Percentiles rank a stretch among this genome's conserved stretches.
Conservation (phyloP, 2,797 vertebrate genomes). For the Sebastes iracundus region DNA sequence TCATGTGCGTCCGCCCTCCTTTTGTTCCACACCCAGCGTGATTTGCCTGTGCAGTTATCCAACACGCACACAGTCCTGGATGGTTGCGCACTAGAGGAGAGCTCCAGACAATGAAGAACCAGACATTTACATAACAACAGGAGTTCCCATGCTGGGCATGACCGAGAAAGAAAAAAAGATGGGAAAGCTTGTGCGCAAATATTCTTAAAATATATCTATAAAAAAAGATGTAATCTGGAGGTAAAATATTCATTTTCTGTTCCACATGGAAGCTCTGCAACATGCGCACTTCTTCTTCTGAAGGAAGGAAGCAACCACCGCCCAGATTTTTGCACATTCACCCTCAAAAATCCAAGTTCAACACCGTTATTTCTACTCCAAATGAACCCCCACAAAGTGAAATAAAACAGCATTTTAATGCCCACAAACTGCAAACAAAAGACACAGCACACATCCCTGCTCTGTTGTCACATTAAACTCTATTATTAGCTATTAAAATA, state of each 20-base stretch:
- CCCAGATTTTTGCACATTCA: constrained; percentile 63
- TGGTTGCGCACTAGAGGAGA: constrained; percentile 34
- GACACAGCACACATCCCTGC: not conserved
- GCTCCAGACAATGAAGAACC: constrained; percentile 56
- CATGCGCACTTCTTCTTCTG: constrained; percentile 56
- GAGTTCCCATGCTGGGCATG: constrained; percentile 55
- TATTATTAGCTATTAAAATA: too few species aligned
- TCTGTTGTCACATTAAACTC: not conserved
- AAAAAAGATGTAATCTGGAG: not conserved
- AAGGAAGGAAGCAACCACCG: constrained; percentile 75
- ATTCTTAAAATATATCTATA: not conserved
- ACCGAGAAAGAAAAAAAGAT: not conserved
- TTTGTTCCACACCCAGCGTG: constrained; percentile 52
- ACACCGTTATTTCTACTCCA: not conserved
- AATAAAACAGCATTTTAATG: not conserved
- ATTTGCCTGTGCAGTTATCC: constrained; percentile 58
- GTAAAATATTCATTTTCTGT: not conserved
- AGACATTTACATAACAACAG: constrained; percentile 79
- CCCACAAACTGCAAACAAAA: constrained; percentile 54
- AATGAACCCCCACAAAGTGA: not conserved
- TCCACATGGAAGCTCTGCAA: constrained; percentile 49
- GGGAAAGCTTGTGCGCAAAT: not conserved
- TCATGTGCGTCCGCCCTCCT: constrained; percentile 47
- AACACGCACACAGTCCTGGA: constrained; percentile 29
- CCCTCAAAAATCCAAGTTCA: constrained; percentile 27